Base-by-base conservation (phyloP, 2,888 invertebrate genomes). In the Margaritifera margaritifera region DNA sequence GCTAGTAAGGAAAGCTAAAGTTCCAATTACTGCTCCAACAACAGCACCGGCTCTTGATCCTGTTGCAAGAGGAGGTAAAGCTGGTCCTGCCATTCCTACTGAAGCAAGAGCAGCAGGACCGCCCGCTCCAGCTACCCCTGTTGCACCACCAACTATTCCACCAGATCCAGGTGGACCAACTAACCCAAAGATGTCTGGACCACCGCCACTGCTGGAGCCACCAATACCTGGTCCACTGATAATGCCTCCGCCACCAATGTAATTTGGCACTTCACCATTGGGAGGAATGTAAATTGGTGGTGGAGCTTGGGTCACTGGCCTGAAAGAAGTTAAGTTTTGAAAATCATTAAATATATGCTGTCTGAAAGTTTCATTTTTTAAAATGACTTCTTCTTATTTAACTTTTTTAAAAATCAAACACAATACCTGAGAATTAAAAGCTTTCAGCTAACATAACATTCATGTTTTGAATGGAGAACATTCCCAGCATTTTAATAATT, bases 11-110 rank as follows among this genome's bases (percentile, higher is more conserved):
- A 87, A 80, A 22, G 80, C 80, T 71, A 78, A 64, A 27, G 80
- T 79, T 53, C 79, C 86, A 51, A 86, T 75, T 27, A 86, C 78
- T 18, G 86, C 82, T 62, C 85, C 86, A 66, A 84, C 78, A 6
- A 85, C 86, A 19, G 84, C 84, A 5, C 84, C 85, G 19, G 84
- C 85, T 15, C 86, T 72, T 4, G 84, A 84, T 8, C 86, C 84
- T 11, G 80, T 76, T 0, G 71, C 81, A 20, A 69, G 69, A 2
- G 75, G 78, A 0, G 72, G 80, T 8, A 74, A 62, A 5, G 63
- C 74, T 18, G 80, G 78, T 51, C 77, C 80, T 42, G 67, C 73
- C 31, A 75, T 31, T 0, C 72, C 56, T 42, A 42, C 42, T 6
- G 77, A 75, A 6, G 80, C 72, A 0, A 78, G 63, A 4, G 80